Percentiles rank a stretch among this genome's conserved stretches.
phyloP scores from a whole-genome alignment of 2,888 invertebrate genomes.

The Hydriomena furcata region DNA sequence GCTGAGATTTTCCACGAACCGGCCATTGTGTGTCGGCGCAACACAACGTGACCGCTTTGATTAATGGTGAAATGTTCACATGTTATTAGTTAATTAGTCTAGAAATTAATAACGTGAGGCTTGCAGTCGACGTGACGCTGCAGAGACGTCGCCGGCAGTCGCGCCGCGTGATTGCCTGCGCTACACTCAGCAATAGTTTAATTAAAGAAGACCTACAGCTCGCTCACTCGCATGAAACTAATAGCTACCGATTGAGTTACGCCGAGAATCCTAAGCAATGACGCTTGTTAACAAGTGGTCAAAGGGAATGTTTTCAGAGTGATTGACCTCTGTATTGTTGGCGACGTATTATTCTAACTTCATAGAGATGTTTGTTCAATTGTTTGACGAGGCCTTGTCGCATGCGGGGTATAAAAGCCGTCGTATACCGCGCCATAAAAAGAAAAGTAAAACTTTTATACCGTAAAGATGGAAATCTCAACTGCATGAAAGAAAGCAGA shows the following conservation, averaged over 20 bases:
- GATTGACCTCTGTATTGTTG: conserved; percentile 30
- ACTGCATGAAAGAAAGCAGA: conserved; percentile 71
- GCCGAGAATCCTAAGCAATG: conserved; percentile 50
- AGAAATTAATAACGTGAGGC: conserved; percentile 73
- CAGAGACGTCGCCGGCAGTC: conserved; percentile 48
- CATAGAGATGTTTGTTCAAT: conserved; percentile 26
- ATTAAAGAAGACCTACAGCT: conserved; percentile 71
- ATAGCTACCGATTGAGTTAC: conserved; percentile 39
- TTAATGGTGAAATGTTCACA: conserved; percentile 65
- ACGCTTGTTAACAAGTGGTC: conserved; percentile 37
- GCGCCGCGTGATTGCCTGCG: conserved; percentile 45
- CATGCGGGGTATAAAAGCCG: conserved; percentile 31
- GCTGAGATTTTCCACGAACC: conserved; percentile 30
- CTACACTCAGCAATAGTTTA: conserved; percentile 58
- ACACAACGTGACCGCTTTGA: conserved; percentile 57
- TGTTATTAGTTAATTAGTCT: conserved; percentile 75
- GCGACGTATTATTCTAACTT: conserved; percentile 29
- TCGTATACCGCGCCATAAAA: conserved; percentile 50
- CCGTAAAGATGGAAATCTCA: conserved; percentile 78
- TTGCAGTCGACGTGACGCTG: conserved; percentile 71
- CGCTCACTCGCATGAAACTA: conserved; percentile 39
- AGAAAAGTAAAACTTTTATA: conserved; percentile 63
- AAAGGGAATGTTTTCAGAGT: conserved; percentile 27
- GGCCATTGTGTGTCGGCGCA: conserved; percentile 30
- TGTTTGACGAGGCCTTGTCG: conserved; percentile 28